Base-by-base conservation (phyloP, 2,113 vertebrate species). In the Erpornis zantholeuca region DNA sequence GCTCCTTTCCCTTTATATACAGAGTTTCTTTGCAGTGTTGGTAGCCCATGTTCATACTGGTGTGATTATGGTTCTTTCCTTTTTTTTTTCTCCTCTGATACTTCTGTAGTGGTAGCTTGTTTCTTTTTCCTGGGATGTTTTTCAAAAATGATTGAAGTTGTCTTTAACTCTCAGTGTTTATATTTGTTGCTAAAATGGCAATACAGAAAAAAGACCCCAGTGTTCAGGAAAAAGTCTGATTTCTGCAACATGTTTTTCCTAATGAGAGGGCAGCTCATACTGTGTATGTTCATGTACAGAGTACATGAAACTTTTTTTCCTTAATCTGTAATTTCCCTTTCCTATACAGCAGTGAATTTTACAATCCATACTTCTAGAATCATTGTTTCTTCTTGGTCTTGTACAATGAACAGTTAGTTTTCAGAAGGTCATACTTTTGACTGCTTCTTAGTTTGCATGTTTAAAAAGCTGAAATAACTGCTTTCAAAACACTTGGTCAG, bases 1-100 rank as follows among this genome's bases (percentile, higher is more conserved):
- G 0, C 12, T 2, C 10, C 25, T 73, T 25, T 49, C 4, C n/a
- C 4, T 2, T 25, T 52, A 12, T 1, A 5, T 0, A 2, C 10
- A 7, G 17, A 50, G 14, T 44, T 77, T 80, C 70, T 16, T 63
- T 69, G 14, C 31, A 57, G 10, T 61, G 24, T 50, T 12, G 16
- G 17, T 79, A 83, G 35, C 35, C n/a, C 12, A 5, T 22, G 42
- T 86, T 83, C 27, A 40, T 29, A 44, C 27, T 56, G 23, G 3
- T 35, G 8, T 53, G 28, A 33, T 84, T 36, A 14, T 33, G 33
- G 2, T 75, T 78, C 4, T 68, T 3, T 6, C 11, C 11, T 8
- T 31, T 47, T 47, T 17, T 27, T 18, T 24, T 40, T 25, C 5
- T 4, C 5, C 15, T 38, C 10, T 49, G 22, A 24, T 79, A 6